These are phyloP conservation scores for Hemichromis elongatus DNA, from an alignment of 2,113 vertebrate genomes.

Conservation along the genomic window DNA sequence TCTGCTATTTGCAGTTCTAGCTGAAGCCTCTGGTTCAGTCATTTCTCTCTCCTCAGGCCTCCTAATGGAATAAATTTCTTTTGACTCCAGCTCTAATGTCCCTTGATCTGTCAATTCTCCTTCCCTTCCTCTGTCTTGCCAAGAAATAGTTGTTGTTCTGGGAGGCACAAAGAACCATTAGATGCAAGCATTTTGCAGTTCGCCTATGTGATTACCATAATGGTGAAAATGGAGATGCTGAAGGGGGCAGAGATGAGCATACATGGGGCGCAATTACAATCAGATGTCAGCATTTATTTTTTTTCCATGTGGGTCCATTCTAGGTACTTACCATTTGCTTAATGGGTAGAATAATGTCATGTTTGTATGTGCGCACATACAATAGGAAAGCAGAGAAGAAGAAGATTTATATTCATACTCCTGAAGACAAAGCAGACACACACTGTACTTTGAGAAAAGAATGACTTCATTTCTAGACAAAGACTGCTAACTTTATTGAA, in stretches of 20 bases:
- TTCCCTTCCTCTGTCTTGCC: constrained; percentile 1
- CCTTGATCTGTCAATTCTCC: constrained; percentile 34
- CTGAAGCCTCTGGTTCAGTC: not conserved
- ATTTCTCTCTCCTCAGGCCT: not conserved
- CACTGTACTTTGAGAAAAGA: not conserved
- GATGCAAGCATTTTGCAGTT: constrained; percentile 16
- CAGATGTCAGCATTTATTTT: not conserved
- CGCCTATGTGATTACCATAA: constrained; percentile 38
- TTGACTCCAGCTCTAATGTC: constrained; percentile 31
- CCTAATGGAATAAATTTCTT: constrained; percentile 40
- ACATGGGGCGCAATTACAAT: constrained; percentile 2
- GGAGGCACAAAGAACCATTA: constrained; percentile 33
- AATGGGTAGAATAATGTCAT: not conserved
- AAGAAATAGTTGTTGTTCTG: not conserved
- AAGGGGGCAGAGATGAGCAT: not conserved
- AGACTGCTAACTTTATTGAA: not conserved
- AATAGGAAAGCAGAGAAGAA: not conserved
- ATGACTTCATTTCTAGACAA: not conserved
- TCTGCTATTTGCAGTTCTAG: not conserved
- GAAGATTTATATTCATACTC: not conserved
- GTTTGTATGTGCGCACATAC: not conserved
- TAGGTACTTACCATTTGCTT: not conserved
- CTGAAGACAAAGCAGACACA: not conserved
- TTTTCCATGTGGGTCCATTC: not conserved
- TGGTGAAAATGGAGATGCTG: constrained; percentile 25